Percentiles rank a stretch among this genome's conserved stretches.
Conservation (phyloP, 2,113 vertebrate species). For the Chaetura pelagica region DNA sequence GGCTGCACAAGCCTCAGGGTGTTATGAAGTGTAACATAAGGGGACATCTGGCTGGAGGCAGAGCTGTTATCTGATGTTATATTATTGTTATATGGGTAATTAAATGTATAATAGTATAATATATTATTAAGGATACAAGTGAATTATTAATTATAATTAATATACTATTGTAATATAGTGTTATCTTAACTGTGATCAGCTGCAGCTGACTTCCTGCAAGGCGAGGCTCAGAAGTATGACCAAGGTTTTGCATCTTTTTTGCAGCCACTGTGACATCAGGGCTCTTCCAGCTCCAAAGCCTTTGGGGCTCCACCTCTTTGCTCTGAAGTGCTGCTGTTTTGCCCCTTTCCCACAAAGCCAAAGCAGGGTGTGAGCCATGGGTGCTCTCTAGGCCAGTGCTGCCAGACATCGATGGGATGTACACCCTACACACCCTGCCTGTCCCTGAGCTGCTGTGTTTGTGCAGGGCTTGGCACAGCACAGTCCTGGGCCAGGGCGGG, state of each 20-base stretch:
- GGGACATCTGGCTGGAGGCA: background rate
- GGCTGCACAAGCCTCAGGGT: no score
- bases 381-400: background rate
- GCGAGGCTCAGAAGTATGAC: background rate
- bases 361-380: background rate
- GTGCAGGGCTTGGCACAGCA: background rate
- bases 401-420: background rate
- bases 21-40: background rate
- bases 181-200: no score
- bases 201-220: background rate
- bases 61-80: background rate
- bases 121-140: no score
- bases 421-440: accelerated
- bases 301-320: background rate
- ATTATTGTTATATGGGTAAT: no score
- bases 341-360: background rate
- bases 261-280: background rate
- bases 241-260: background rate
- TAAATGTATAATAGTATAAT: no score
- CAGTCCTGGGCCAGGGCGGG: background rate
- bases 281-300: background rate
- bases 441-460: accelerated
- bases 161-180: no score
- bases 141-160: no score
- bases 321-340: background rate